A percentile compares a stretch with the other conserved stretches of the same genome.
Evolutionary conservation across 2,888 invertebrate species (phyloP).

Genomic region (Deilephila porcellus): DNA sequence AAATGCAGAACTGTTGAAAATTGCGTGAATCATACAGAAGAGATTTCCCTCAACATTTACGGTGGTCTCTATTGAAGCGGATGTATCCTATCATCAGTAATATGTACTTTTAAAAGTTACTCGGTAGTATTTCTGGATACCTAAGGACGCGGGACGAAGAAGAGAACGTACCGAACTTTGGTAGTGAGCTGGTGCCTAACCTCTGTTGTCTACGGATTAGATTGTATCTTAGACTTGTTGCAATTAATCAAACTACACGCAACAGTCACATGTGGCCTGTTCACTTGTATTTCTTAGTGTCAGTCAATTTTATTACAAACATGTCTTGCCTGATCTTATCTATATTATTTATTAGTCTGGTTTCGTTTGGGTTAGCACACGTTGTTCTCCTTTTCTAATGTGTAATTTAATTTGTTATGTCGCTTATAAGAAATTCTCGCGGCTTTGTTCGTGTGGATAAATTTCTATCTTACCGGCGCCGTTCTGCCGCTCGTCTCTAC

Average conservation of each 20-base stretch:
- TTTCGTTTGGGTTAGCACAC: background rate
- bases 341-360: slow-evolving; percentile 18
- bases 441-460: too few relatives aligned
- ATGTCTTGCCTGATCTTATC: slow-evolving; percentile 14
- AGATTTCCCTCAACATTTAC: too few relatives aligned
- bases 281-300: slow-evolving; percentile 6
- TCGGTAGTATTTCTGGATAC: background rate
- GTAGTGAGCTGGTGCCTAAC: background rate
- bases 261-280: background rate
- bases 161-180: background rate
- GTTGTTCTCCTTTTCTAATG: background rate
- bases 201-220: slow-evolving; percentile 17
- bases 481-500: background rate
- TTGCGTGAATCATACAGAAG: too few relatives aligned
- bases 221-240: background rate
- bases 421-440: background rate
- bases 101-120: background rate
- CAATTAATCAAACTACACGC: background rate
- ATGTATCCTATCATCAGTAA: too few relatives aligned
- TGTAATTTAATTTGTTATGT: background rate
- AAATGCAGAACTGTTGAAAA: too few relatives aligned
- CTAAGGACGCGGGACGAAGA: background rate
- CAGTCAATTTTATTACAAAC: slow-evolving; percentile 10
- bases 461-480: background rate
- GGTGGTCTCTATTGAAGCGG: too few relatives aligned